Evolutionary conservation across 92 coral and sea anemone species (phyloP).

Genomic region (Scolanthus callimorphus): DNA sequence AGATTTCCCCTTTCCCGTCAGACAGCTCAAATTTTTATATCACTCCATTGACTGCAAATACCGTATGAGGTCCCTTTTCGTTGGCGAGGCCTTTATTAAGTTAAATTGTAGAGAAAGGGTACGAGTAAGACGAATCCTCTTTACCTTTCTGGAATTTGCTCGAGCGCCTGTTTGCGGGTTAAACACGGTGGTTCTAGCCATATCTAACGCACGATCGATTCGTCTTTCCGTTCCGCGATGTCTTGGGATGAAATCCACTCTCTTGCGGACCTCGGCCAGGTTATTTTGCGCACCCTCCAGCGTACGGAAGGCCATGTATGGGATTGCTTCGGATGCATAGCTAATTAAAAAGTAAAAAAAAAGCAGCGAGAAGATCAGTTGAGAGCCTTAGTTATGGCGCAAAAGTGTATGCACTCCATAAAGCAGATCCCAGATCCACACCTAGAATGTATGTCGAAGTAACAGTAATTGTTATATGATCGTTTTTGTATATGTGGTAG

Average conservation of each 20-base stretch:
- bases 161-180: constrained; percentile 9
- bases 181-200: constrained; percentile 12
- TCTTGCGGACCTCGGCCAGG: constrained; percentile 1
- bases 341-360: no score
- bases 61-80: no score
- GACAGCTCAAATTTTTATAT: no score
- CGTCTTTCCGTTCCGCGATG: constrained; percentile 11
- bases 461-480: no score
- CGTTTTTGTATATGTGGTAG: no score
- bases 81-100: neutral
- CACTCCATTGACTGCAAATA: no score
- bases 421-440: no score
- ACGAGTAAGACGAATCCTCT: neutral
- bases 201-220: constrained; percentile 13
- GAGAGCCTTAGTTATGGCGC: no score
- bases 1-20: no score
- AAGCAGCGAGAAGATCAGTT: no score
- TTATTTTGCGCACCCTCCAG: constrained; percentile 14
- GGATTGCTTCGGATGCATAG: constrained; percentile 4
- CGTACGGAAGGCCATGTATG: constrained; percentile 12
- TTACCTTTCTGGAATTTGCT: constrained; percentile 20
- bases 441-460: no score
- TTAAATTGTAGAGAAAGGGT: neutral
- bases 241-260: constrained; percentile 20
- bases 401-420: no score